These are phyloP conservation scores for Musca vetustissima DNA, from an alignment of 1,140 invertebrate species.

Conservation along the genomic window DNA sequence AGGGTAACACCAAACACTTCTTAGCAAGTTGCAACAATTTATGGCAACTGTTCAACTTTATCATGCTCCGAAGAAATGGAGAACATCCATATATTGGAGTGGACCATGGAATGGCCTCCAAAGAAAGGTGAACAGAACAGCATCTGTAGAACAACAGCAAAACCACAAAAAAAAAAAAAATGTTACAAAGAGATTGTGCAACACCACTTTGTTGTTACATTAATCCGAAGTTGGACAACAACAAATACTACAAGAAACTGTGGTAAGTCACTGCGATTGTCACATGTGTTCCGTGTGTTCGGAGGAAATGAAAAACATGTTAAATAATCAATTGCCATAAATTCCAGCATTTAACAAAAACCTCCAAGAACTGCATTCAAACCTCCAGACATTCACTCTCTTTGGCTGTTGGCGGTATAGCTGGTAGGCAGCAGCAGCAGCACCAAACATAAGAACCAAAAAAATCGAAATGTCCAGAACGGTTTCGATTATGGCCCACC, in stretches of 20 bases:
- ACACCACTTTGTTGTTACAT: neutral
- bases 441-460: too few relatives aligned
- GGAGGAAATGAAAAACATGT: slow-evolving; percentile 50
- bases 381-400: neutral
- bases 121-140: neutral
- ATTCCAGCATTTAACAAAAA: slow-evolving; percentile 30
- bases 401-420: neutral
- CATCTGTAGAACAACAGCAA: neutral
- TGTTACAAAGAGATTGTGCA: slow-evolving; percentile 18
- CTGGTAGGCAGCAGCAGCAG: neutral
- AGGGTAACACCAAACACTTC: too few relatives aligned
- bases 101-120: neutral
- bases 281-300: slow-evolving; percentile 32
- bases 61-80: neutral
- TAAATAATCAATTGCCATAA: slow-evolving; percentile 54
- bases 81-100: too few relatives aligned
- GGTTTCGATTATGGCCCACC: too few relatives aligned
- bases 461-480: too few relatives aligned
- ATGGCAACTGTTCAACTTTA: neutral
- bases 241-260: neutral
- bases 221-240: neutral
- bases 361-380: neutral
- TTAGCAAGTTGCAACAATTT: slow-evolving; percentile 11
- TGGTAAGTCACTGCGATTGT: slow-evolving; percentile 20
- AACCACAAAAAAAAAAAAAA: too few relatives aligned